Base-by-base conservation (phyloP, 2,888 invertebrate genomes). In the Hedychridium roseum region DNA sequence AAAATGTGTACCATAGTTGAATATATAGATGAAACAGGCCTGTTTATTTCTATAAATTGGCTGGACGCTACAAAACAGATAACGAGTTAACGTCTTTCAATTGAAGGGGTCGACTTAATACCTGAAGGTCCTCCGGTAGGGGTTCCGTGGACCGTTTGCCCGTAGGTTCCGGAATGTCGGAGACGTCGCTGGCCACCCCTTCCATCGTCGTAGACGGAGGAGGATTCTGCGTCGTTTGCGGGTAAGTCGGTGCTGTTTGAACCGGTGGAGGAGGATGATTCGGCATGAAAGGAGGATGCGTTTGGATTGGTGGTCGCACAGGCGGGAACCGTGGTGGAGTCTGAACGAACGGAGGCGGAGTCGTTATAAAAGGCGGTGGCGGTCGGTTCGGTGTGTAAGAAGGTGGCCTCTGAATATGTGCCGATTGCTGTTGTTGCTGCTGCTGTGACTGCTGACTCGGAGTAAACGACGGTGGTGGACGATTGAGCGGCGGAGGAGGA, bases 1-100 rank as follows among this genome's bases (percentile, higher is more conserved):
- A 87, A 82, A 77, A 87, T 87, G 57, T 85, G 84, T 1, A 86
- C 86, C 1, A 87, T 74, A 16, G 82, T n/a, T n/a, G n/a, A n/a
- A n/a, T n/a, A n/a, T n/a, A n/a, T n/a, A n/a, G n/a, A n/a, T n/a
- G n/a, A n/a, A n/a, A n/a, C n/a, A n/a, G n/a, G n/a, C n/a, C n/a
- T n/a, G n/a, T n/a, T n/a, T n/a, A n/a, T n/a, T n/a, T n/a, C n/a
- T n/a, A n/a, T n/a, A n/a, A n/a, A n/a, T n/a, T n/a, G n/a, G n/a
- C n/a, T n/a, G n/a, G n/a, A n/a, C n/a, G n/a, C n/a, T n/a, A n/a
- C n/a, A n/a, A n/a, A n/a, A n/a, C n/a, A n/a, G n/a, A n/a, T n/a
- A n/a, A n/a, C n/a, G n/a, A n/a, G n/a, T n/a, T n/a, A n/a, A n/a
- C n/a, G n/a, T n/a, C n/a, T n/a, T n/a, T n/a, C n/a, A n/a, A n/a